phyloP scores from a whole-genome alignment of 2,113 vertebrate species.

The Pomatostomus ruficeps region DNA sequence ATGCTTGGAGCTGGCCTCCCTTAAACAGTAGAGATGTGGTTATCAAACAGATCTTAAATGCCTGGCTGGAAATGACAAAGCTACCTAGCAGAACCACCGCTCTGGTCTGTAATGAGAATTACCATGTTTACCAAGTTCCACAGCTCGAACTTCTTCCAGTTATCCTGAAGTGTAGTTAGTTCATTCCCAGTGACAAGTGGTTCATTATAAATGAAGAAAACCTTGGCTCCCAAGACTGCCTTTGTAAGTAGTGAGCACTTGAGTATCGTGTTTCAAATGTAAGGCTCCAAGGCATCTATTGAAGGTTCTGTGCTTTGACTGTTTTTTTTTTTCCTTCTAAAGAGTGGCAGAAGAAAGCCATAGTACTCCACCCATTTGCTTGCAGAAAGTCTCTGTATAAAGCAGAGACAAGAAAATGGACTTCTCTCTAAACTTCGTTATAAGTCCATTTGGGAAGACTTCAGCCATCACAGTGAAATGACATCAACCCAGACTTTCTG shows the following conservation, averaged over 20 bases:
- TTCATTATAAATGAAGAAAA: slow-evolving; percentile 17
- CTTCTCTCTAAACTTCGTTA: not conserved
- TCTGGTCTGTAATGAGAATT: not conserved
- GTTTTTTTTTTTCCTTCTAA: not conserved
- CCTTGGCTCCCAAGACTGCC: not conserved
- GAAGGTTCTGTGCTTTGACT: not conserved
- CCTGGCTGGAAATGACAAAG: not conserved
- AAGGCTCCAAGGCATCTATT: not conserved
- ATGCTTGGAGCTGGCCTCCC: not conserved
- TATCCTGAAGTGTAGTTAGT: not conserved
- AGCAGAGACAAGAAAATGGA: not conserved
- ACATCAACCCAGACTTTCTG: not conserved
- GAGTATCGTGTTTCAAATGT: not conserved
- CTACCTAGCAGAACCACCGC: not conserved
- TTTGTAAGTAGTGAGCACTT: not conserved
- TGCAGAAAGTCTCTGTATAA: not conserved
- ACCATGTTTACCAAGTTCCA: not conserved
- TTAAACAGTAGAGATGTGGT: not conserved
- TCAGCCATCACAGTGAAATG: not conserved
- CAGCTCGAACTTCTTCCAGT: not conserved
- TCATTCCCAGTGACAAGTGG: not conserved
- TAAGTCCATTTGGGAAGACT: not conserved
- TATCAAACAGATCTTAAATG: not conserved
- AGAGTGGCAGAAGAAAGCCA: not conserved
- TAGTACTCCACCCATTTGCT: not conserved